phyloP scores from a whole-genome alignment of 2,113 vertebrate species.

The Rhinoderma darwinii region DNA sequence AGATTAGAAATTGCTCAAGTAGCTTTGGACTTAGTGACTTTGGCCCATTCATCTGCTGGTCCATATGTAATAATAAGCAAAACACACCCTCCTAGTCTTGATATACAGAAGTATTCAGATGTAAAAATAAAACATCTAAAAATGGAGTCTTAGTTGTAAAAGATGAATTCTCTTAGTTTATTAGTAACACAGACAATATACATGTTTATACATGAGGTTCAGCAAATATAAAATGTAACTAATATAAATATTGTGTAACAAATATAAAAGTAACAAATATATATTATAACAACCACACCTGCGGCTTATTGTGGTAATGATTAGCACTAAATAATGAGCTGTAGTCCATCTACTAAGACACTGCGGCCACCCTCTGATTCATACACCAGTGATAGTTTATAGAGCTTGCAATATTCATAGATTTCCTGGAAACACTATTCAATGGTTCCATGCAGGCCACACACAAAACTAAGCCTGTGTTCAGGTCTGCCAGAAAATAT shows the following conservation, averaged over 20 bases:
- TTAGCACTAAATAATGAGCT: background rate
- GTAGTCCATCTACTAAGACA: slow-evolving; percentile 20
- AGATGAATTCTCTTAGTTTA: no score
- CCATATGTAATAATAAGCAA: background rate
- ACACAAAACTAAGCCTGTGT: slow-evolving; percentile 43
- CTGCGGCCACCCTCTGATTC: slow-evolving; percentile 1
- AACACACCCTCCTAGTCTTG: background rate
- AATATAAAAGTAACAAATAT: no score
- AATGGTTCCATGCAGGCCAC: slow-evolving; percentile 35
- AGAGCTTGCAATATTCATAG: slow-evolving; percentile 21
- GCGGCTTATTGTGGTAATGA: background rate
- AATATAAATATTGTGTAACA: background rate
- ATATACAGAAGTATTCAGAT: background rate
- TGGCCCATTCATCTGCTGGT: background rate
- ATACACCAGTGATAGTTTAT: background rate
- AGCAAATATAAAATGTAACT: background rate
- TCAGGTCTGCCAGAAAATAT: slow-evolving; percentile 30
- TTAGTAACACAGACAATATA: background rate
- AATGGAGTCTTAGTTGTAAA: no score
- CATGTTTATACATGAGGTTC: background rate
- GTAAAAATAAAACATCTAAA: no score
- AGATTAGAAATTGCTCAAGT: background rate
- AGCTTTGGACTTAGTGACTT: background rate
- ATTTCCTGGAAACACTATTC: slow-evolving; percentile 47
- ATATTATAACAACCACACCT: background rate